Base-by-base conservation (phyloP, 1,140 invertebrate genomes). In the Dendroctonus ponderosae region DNA sequence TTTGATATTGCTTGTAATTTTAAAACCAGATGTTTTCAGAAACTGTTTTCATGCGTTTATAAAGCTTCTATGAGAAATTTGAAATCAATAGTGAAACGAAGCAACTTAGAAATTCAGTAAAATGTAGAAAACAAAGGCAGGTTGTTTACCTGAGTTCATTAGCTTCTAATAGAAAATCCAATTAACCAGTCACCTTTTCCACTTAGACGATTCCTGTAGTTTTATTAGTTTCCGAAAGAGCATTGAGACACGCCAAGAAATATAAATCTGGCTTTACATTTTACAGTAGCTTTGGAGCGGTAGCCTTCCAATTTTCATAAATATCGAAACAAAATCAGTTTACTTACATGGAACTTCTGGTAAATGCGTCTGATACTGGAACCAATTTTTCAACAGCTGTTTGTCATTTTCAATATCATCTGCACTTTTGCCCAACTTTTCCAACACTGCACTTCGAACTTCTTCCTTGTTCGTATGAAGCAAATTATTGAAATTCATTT, bases 271-370 rank as follows among this genome's bases (percentile, higher is more conserved):
- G 4, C 0, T 4, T 2, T 11, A 11, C 44, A 46, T 46, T 26
- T 26, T 26, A 26, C 26, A 26, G 26, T 26, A 26, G 12, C 44
- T 11, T 46, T 11, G 12, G 44, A 46, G 4, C 3, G n/a, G n/a
- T 11, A 11, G 12, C 44, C 12, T 11, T 46, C 3, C 3, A 46
- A 14, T 11, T 46, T 9, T 11, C 9, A 4, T 46, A 39, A 8
- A 56, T 9, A 52, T 12, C 8, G 15, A 59, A 14, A 15, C 6
- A 44, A 59, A 44, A 7, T 5, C 12, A 50, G 53, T 26, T 53
- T 56, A 62, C 66, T 62, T 61, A 63, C 66, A 42, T 11, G 66
- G 66, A 41, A 63, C 52, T 53, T 68, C 53, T 39, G 66, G 66
- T 11, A 68, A 14, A 40, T 68, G 52, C 38, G 43, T 56, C 46